Evolutionary conservation across 2,888 invertebrate genomes (phyloP).

Genomic region (Axea sp.): DNA sequence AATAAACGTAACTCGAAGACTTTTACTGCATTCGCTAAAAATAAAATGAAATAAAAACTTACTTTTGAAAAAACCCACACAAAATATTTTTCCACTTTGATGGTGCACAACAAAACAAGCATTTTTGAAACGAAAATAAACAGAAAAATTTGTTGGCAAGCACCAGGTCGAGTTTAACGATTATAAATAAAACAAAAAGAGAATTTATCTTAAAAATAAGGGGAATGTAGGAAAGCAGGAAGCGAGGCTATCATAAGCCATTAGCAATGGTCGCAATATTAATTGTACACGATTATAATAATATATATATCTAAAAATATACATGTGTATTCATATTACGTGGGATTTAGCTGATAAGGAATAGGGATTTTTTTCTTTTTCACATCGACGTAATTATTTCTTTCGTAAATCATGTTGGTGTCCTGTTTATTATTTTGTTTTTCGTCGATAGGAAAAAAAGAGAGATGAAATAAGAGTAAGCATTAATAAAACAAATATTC

Average conservation of each 20-base stretch:
- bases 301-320: slow-evolving; percentile 65
- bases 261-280: slow-evolving; percentile 75
- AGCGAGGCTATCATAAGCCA: slow-evolving; percentile 73
- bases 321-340: slow-evolving; percentile 58
- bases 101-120: no score
- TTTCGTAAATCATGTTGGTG: slow-evolving; percentile 8
- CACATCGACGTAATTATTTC: slow-evolving; percentile 41
- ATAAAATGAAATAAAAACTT: slow-evolving; percentile 9
- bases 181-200: slow-evolving; percentile 30
- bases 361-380: slow-evolving; percentile 27
- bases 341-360: slow-evolving; percentile 62
- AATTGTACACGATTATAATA: slow-evolving; percentile 72
- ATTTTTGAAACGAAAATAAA: slow-evolving; percentile 25
- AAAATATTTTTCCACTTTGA: no score
- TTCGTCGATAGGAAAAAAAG: slow-evolving; percentile 69
- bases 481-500: slow-evolving; percentile 90
- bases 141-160: slow-evolving; percentile 63
- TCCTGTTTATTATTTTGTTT: slow-evolving; percentile 18
- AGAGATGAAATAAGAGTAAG: slow-evolving; percentile 80
- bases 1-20: not conserved
- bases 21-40: slow-evolving; percentile 9
- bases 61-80: no score
- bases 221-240: slow-evolving; percentile 69
- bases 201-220: slow-evolving; percentile 13
- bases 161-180: slow-evolving; percentile 68